These are phyloP conservation scores for Sitta carolinensis DNA, from an alignment of 2,797 vertebrate genomes.

Conservation along the genomic window DNA sequence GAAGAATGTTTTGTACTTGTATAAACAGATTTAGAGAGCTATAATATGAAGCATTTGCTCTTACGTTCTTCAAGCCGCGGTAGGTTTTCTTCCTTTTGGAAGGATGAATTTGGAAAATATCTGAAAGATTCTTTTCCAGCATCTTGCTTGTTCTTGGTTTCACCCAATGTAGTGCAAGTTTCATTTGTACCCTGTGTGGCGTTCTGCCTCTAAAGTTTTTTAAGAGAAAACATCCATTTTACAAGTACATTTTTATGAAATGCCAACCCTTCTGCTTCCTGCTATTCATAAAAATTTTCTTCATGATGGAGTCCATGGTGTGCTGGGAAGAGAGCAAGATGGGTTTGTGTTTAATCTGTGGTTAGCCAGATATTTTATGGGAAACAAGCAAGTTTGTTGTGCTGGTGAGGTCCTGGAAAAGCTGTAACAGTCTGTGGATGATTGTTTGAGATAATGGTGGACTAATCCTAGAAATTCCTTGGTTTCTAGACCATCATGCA, in stretches of 20 bases:
- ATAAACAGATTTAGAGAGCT: not conserved
- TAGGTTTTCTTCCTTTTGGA: not conserved
- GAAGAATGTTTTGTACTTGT: not conserved
- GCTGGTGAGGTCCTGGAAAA: not conserved
- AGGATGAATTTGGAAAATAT: not conserved
- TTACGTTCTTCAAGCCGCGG: accelerated
- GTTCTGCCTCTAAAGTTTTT: not conserved
- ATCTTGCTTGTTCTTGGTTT: not conserved
- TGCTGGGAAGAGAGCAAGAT: not conserved
- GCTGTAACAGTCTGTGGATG: not conserved
- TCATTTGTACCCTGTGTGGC: not conserved
- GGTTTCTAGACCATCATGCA: conserved; percentile 63
- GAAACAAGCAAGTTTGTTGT: not conserved
- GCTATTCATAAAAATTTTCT: not conserved
- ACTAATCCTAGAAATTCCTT: conserved; percentile 24
- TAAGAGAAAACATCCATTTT: not conserved
- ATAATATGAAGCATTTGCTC: not conserved
- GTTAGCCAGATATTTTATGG: not conserved
- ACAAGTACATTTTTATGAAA: not conserved
- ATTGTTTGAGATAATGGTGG: not conserved
- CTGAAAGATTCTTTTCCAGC: not conserved
- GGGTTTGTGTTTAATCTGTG: not conserved
- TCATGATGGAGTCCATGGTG: not conserved
- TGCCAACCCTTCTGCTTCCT: not conserved
- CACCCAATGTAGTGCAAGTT: not conserved